Base-by-base conservation (phyloP, 2,113 vertebrate species). In the Grammomys surdaster region DNA sequence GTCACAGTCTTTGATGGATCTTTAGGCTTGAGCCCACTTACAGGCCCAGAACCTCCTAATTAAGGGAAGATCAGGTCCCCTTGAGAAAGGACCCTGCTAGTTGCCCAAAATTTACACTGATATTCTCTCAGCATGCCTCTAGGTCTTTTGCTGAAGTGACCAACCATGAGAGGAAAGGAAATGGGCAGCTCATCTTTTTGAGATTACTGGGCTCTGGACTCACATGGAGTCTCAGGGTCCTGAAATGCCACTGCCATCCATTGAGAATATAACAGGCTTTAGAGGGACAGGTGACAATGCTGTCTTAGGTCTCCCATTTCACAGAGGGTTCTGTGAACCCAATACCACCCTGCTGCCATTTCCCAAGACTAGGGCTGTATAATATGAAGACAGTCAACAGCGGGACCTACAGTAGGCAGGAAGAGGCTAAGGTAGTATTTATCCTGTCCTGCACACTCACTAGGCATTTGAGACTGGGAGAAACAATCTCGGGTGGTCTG, bases 401-500 rank as follows among this genome's bases (percentile, higher is more conserved):
- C 24, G 16, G 58, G 31, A 26, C 60, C 58, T 31, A 0, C 1
- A 0, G 19, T 13, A 56, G 65, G 1, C 7, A 3, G 19, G 9
- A 26, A 65, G 22, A 5, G 20, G 58, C 73, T 22, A 40, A n/a
- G 36, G 77, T 48, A 31, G 56, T 3, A 1, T 43, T 17, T 54
- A 19, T 86, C 28, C 63, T 1, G 2, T 88, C 26, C 13, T 33
- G 0, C 11, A 26, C 33, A 0, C 33, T 14, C 54, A 0, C 46
- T 6, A 36, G 5, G 56, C 36, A 2, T 11, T 82, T 24, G 14
- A 40, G 63, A 82, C 31, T 2, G 5, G 36, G 28, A 58, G 28
- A 63, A 40, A 40, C 40, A 24, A 24, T 56, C 85, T 86, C 16
- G 12, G 96, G 96, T 94, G 96, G 96, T 96, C 94, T 95, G 65